Evolutionary conservation across 2,113 vertebrate genomes (phyloP).

Genomic region (Lagenorhynchus albirostris): DNA sequence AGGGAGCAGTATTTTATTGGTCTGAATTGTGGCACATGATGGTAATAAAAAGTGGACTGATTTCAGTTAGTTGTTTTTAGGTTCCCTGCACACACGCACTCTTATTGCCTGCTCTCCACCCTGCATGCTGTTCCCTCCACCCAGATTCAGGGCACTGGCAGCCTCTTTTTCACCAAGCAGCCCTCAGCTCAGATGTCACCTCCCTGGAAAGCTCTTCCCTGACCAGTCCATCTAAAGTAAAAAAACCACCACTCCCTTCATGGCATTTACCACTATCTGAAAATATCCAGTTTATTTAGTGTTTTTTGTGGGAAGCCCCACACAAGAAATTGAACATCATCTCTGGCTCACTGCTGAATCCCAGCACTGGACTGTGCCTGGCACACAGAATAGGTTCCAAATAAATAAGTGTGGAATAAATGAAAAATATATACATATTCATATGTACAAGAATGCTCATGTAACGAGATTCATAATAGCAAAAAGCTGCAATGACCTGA

Average conservation of each 20-base stretch:
- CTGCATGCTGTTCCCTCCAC: neutral
- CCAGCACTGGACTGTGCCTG: neutral
- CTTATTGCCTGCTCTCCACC: neutral
- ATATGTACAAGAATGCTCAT: neutral
- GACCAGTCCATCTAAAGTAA: neutral
- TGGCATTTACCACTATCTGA: neutral
- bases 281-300: neutral
- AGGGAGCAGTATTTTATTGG: neutral
- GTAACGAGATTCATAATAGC: neutral
- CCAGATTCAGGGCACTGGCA: neutral
- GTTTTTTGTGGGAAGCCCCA: neutral
- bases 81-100: neutral
- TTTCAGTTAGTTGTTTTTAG: neutral
- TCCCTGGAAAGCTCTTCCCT: neutral
- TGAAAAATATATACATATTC: neutral
- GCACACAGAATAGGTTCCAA: neutral
- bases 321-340: neutral
- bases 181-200: neutral
- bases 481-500: neutral
- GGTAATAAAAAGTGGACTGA: neutral
- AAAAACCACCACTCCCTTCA: neutral
- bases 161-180: neutral
- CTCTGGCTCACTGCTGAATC: neutral
- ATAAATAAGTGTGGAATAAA: neutral
- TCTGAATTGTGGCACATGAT: neutral